Evolutionary conservation across 35 echinoderm and acorn worm species (phyloP), one percentile per base, ranked within the genome.

Genomic region (Apostichopus parvimensis): DNA sequence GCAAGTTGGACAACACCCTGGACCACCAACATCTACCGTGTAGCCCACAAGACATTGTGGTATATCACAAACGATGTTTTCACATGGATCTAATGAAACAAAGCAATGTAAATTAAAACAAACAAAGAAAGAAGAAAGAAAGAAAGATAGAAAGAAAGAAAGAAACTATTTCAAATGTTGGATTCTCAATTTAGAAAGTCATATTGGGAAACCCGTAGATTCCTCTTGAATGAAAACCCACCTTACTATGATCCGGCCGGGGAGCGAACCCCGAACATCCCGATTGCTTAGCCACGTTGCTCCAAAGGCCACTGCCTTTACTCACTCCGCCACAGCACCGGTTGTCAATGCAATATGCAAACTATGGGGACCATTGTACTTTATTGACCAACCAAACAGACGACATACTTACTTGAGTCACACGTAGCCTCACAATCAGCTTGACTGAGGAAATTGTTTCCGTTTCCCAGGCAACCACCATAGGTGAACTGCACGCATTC

Each of bases 391-490:
- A 61, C 58, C 12, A 61, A 9, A 61, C 7, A 61, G 7, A 9
- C 71, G 21, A 75, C 14, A 75, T 14, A 18, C 56, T 84, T 84
- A 84, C 81, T 58, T 84, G 64, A 64, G 53, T 66, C 86, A 73
- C 86, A 88, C 61, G 14, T 21, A 17, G 58, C 24, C 7, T 61
- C 34, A 26, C 92, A 93, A 8, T 65, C 57, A 54, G 73, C 9
- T 15, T 53, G 54, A 17, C 53, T 54, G 9, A 21, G 13, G 72
- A 93, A 93, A 21, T 87, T 93, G 70, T 93, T 93, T 22, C 17
- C 76, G 18, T 93, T 93, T 17, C 92, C 92, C 11, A 65, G 71
- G 77, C 92, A 93, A 62, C 92, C 92, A 80, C 92, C 92, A 81
- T 93, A 93, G 15, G 8, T 88, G 25, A 93, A 93, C 61, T 73